These are phyloP conservation scores for Etia nguti DNA, from an alignment of 2,113 vertebrate species.

Conservation along the genomic window DNA sequence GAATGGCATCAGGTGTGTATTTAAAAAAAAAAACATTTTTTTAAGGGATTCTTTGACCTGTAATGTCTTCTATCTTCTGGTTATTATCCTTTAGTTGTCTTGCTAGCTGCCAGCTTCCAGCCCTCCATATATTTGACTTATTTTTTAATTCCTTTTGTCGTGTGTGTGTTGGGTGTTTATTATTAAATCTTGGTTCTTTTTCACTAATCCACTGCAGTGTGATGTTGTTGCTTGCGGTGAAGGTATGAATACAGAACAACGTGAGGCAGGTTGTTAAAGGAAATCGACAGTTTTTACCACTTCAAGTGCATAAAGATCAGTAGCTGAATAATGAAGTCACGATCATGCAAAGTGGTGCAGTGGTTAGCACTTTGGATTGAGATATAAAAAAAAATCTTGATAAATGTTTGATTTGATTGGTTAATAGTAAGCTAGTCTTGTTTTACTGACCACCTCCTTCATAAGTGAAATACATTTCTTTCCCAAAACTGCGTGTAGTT, in stretches of 20 bases:
- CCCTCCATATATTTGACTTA: neutral
- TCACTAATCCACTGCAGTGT: neutral
- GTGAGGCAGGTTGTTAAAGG: neutral
- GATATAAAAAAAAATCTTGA: neutral
- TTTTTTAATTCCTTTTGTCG: neutral
- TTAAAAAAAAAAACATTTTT: fast-evolving
- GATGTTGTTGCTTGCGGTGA: neutral
- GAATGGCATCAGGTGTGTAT: neutral
- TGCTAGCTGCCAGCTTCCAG: neutral
- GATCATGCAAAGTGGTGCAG: neutral
- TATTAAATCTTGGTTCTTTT: neutral
- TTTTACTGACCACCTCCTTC: neutral
- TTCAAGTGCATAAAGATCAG: neutral
- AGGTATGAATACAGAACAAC: neutral
- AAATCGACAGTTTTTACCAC: neutral
- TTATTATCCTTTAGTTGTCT: neutral
- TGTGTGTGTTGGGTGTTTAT: neutral
- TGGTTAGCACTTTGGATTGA: neutral
- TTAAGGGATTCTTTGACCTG: neutral
- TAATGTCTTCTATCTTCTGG: neutral
- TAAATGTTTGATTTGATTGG: neutral
- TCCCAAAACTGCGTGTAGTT: neutral
- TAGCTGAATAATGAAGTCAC: neutral
- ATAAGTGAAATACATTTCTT: neutral
- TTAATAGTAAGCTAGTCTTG: neutral